Evolutionary conservation across 2,113 vertebrate genomes (phyloP).

Genomic region (Alaudala cheleensis): DNA sequence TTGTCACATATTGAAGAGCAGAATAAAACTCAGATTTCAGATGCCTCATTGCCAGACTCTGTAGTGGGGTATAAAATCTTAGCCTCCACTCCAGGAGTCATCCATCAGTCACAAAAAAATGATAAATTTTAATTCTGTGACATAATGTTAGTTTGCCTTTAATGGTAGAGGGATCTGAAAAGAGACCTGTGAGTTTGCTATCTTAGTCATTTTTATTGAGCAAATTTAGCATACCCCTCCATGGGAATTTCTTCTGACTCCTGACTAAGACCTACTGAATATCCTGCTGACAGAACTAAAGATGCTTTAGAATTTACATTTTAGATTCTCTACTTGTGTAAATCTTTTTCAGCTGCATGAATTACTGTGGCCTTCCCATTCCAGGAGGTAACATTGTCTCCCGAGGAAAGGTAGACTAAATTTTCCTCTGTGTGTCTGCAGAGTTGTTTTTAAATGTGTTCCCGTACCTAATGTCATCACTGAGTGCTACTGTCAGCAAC

Average conservation of each 20-base stretch:
- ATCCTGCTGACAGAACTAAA: neutral
- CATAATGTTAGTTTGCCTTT: neutral
- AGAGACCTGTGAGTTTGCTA: neutral
- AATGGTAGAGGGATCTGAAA: neutral
- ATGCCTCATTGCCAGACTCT: neutral
- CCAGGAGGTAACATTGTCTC: neutral
- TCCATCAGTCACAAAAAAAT: neutral
- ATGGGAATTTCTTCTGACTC: neutral
- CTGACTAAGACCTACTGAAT: neutral
- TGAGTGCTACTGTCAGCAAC: neutral
- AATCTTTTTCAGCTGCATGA: neutral
- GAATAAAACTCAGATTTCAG: neutral
- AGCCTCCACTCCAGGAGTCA: neutral
- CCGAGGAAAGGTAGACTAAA: neutral
- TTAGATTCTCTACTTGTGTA: neutral
- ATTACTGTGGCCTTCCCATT: neutral
- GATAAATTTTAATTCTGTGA: neutral
- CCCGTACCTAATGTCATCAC: neutral
- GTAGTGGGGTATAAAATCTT: neutral
- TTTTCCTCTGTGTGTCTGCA: neutral
- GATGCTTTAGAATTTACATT: neutral
- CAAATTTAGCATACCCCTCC: neutral
- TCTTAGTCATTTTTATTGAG: neutral
- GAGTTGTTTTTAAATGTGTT: neutral
- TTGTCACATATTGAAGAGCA: neutral